Evolutionary conservation across 2,888 invertebrate genomes (phyloP), one percentile per base, ranked within the genome.

Genomic region (Nomada goodeniana): DNA sequence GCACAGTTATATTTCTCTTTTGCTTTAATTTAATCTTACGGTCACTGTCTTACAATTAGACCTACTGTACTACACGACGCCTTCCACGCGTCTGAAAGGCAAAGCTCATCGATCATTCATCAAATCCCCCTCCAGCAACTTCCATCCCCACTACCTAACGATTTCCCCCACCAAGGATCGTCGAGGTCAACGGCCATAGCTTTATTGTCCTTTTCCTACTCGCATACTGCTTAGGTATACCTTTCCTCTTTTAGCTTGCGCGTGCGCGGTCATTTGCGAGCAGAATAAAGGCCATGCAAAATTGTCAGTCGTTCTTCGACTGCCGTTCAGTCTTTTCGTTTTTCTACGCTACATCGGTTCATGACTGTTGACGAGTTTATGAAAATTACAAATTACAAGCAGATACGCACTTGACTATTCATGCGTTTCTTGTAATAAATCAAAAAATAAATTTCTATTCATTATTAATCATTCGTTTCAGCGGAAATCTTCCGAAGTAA

Each of bases 151-250:
- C 83, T 67, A 63, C 36, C 52, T 53, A 52, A 63, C 63, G 44
- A n/a, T 74, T 50, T n/a, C 53, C 52, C 71, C 60, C 52, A 15
- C 73, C 52, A 53, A 42, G 36, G 18, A 52, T 60, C 53, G 29
- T 44, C 52, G 85, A 74, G 89, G 89, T 90, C 89, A 90, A 90
- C 86, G 90, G 84, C 89, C 89, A 89, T 82, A 76, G 80, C 73
- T 81, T 83, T 83, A 83, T 76, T 75, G 70, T 86, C 79, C 72
- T 83, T 74, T 83, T 88, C 84, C 53, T 59, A 76, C 79, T 76
- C 65, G 23, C 55, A 78, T 70, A 74, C 68, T 63, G 69, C 74
- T 55, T n/a, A 36, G 68, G 63, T 67, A 47, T 3, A 20, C n/a
- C 42, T 76, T 59, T 71, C 64, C 70, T 47, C 71, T 44, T 63